Conservation (phyloP, 2,888 invertebrate species). For the Oligia fasciuncula region DNA sequence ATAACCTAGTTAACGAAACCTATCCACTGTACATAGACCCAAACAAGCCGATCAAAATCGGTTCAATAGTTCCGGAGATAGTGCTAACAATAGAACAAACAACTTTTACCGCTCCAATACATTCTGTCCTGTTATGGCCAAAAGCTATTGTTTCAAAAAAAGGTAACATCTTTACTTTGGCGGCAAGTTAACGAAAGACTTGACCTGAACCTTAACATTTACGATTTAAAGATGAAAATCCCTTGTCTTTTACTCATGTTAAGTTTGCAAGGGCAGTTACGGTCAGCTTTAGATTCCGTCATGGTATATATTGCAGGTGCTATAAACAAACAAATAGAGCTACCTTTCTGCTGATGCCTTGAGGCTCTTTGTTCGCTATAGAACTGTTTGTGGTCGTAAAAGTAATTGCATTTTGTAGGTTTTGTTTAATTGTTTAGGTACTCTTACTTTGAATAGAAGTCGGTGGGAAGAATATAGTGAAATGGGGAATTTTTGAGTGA, state of each 20-base stretch:
- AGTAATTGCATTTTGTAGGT: slow-evolving; percentile 50
- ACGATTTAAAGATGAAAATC: slow-evolving; percentile 12
- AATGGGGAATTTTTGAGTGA: not conserved
- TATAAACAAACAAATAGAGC: slow-evolving; percentile 70
- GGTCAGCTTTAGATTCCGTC: slow-evolving; percentile 57
- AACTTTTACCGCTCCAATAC: slow-evolving; percentile 67
- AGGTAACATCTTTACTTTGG: slow-evolving; percentile 64
- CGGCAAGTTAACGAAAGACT: slow-evolving; percentile 33
- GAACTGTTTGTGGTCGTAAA: slow-evolving; percentile 49
- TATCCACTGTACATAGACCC: slow-evolving; percentile 24
- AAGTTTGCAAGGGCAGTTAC: slow-evolving; percentile 46
- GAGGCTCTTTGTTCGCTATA: slow-evolving; percentile 43
- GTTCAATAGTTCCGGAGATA: slow-evolving; percentile 58
- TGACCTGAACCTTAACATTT: not conserved
- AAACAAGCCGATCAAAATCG: slow-evolving; percentile 46
- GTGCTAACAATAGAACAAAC: slow-evolving; percentile 64
- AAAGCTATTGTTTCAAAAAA: slow-evolving; percentile 63
- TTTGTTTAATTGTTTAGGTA: slow-evolving; percentile 32
- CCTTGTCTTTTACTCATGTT: not conserved
- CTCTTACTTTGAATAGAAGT: not conserved
- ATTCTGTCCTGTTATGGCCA: slow-evolving; percentile 60
- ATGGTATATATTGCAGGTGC: slow-evolving; percentile 69
- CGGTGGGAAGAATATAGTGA: not conserved
- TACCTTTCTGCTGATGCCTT: slow-evolving; percentile 58
- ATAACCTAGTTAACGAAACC: slow-evolving; percentile 41